A percentile compares a stretch with the other conserved stretches of the same genome.
Evolutionary conservation across 1,140 invertebrate species (phyloP).

Genomic region (Meloidogyne exigua): DNA sequence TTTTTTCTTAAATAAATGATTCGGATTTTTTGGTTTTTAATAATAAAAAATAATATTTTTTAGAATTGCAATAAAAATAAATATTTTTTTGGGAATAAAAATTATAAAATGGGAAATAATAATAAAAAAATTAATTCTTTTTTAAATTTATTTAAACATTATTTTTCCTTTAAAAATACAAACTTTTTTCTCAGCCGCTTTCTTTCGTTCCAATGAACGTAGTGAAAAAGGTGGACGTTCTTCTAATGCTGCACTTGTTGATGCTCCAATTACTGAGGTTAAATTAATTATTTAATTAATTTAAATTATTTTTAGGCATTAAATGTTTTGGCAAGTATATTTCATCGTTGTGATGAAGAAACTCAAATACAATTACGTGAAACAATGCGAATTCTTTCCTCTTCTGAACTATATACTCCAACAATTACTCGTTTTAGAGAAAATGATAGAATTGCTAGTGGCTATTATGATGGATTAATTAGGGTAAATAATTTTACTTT

Average conservation of each 20-base stretch:
- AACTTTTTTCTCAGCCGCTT: slow-evolving; percentile 38
- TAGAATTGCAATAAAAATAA: too few species aligned
- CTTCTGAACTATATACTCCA: slow-evolving; percentile 57
- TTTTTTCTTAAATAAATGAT: not conserved
- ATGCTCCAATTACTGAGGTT: slow-evolving; percentile 53
- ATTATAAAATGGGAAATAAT: too few species aligned
- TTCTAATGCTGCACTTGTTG: slow-evolving; percentile 50
- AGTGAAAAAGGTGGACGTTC: slow-evolving; percentile 46
- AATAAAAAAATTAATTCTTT: too few species aligned
- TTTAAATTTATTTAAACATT: too few species aligned
- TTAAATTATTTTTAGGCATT: slow-evolving; percentile 39
- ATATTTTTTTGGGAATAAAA: too few species aligned
- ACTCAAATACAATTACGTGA: slow-evolving; percentile 52
- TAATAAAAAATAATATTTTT: not conserved
- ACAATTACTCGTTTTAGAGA: slow-evolving; percentile 57
- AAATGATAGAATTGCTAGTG: slow-evolving; percentile 61
- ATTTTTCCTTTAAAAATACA: too few species aligned
- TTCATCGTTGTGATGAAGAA: slow-evolving; percentile 54
- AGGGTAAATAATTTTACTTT: slow-evolving; percentile 56
- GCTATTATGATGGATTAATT: slow-evolving; percentile 63
- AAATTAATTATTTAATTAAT: too few species aligned
- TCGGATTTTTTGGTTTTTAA: not conserved
- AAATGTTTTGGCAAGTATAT: slow-evolving; percentile 37
- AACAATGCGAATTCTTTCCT: slow-evolving; percentile 53
- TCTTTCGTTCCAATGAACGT: slow-evolving; percentile 49